These are phyloP conservation scores for Otocyon megalotis DNA, from an alignment of 2,113 vertebrate genomes.

Conservation along the genomic window DNA sequence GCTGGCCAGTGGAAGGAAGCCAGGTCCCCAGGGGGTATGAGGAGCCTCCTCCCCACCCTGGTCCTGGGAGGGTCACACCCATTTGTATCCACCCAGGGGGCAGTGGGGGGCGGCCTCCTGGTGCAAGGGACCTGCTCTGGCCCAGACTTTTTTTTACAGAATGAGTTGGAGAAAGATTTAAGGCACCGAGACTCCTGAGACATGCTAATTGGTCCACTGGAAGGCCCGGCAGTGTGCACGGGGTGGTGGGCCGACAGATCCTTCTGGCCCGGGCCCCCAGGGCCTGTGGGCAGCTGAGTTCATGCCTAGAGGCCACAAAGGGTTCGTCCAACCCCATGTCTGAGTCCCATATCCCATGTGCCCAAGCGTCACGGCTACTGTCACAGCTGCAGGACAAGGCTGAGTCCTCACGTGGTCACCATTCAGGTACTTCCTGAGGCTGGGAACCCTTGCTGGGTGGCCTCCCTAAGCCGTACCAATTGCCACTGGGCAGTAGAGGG, in stretches of 20 bases:
- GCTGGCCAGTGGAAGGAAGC: background rate
- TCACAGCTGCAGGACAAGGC: accelerated
- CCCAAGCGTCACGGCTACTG: no score
- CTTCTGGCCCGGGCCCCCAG: no score
- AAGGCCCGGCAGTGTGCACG: background rate
- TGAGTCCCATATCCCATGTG: background rate
- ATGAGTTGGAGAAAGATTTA: background rate
- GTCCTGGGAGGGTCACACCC: background rate
- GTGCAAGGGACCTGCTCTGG: accelerated
- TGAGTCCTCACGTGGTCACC: accelerated
- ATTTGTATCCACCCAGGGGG: background rate
- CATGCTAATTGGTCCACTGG: background rate
- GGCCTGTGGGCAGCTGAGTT: background rate
- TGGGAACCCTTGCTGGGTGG: accelerated
- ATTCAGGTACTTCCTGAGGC: background rate
- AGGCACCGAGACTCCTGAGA: background rate
- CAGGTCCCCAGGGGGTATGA: background rate
- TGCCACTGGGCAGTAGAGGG: accelerated
- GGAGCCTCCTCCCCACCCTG: background rate
- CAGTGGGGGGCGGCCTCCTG: accelerated
- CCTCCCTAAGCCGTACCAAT: accelerated
- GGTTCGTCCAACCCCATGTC: accelerated
- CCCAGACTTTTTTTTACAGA: no score
- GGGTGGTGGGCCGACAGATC: background rate
- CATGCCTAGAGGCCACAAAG: background rate